Evolutionary conservation across 2,888 invertebrate genomes (phyloP).

Genomic region (Lepeophtheirus nordmannii): DNA sequence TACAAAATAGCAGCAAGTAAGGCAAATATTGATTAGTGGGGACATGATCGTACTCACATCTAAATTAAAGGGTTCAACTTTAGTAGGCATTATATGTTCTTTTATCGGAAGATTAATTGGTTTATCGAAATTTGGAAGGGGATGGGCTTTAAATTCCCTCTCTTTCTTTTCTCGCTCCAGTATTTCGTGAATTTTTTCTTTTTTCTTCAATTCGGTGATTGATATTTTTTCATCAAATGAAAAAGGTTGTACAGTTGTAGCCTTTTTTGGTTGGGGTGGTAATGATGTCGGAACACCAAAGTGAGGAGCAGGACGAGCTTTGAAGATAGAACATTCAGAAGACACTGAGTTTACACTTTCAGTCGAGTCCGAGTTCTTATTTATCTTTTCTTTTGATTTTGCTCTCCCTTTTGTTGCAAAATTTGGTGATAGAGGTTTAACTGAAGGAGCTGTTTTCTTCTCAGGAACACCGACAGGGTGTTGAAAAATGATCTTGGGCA

Average conservation of each 20-base stretch:
- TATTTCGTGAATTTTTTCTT: conserved; percentile 12
- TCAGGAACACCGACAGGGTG: too few species aligned
- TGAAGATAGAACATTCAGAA: too few species aligned
- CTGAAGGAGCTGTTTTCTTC: too few species aligned
- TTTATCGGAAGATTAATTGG: not conserved
- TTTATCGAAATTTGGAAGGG: conserved; percentile 13
- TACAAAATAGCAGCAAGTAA: not conserved
- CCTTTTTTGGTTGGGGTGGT: not conserved
- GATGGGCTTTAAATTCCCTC: conserved; percentile 18
- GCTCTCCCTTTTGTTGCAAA: too few species aligned
- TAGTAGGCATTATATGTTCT: not conserved
- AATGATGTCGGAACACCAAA: conserved; percentile 13
- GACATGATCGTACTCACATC: not conserved
- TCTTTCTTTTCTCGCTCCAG: conserved; percentile 15
- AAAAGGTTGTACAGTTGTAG: conserved; percentile 10
- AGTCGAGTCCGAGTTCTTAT: too few species aligned
- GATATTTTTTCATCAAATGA: conserved; percentile 8
- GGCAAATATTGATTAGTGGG: not conserved
- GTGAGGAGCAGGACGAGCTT: conserved; percentile 8
- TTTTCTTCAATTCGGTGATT: not conserved
- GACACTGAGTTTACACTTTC: too few species aligned
- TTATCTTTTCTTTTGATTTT: too few species aligned
- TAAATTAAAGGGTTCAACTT: not conserved
- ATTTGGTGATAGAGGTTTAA: too few species aligned
- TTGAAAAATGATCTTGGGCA: too few species aligned